Evolutionary conservation across 2,888 invertebrate species (phyloP).

Genomic region (Rhyacophila evoluta): DNA sequence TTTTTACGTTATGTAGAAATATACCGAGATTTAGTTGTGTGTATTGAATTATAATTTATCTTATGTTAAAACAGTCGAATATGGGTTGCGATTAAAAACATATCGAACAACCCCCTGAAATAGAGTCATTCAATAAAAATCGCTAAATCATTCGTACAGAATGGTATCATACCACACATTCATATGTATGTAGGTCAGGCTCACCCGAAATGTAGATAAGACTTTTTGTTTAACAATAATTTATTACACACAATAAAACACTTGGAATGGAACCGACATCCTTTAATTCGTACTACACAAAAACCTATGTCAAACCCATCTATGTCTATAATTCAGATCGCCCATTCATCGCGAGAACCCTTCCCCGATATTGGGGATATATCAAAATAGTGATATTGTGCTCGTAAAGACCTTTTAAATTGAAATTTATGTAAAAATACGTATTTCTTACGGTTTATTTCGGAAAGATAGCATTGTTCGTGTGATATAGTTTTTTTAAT

Average conservation of each 20-base stretch:
- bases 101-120: neutral
- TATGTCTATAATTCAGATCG: slow-evolving; percentile 50
- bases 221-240: slow-evolving; percentile 30
- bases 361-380: slow-evolving; percentile 40
- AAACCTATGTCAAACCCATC: slow-evolving; percentile 44
- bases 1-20: too few relatives aligned
- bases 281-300: slow-evolving; percentile 51
- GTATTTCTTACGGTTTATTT: slow-evolving; percentile 32
- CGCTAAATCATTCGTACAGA: neutral
- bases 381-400: slow-evolving; percentile 41
- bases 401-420: slow-evolving; percentile 47
- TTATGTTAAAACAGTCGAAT: neutral
- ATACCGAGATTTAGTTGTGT: too few relatives aligned
- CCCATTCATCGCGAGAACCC: slow-evolving; percentile 43
- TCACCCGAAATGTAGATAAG: neutral
- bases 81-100: neutral
- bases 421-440: slow-evolving; percentile 53
- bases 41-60: neutral
- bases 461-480: slow-evolving; percentile 31
- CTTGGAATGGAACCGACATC: slow-evolving; percentile 32
- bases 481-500: slow-evolving; percentile 32
- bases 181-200: neutral
- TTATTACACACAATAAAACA: slow-evolving; percentile 42
- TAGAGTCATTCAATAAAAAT: slow-evolving; percentile 6
- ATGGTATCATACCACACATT: neutral